Evolutionary conservation across 2,113 vertebrate genomes (phyloP), one percentile per base, ranked within the genome.

Genomic region (Brienomyrus brachyistius): DNA sequence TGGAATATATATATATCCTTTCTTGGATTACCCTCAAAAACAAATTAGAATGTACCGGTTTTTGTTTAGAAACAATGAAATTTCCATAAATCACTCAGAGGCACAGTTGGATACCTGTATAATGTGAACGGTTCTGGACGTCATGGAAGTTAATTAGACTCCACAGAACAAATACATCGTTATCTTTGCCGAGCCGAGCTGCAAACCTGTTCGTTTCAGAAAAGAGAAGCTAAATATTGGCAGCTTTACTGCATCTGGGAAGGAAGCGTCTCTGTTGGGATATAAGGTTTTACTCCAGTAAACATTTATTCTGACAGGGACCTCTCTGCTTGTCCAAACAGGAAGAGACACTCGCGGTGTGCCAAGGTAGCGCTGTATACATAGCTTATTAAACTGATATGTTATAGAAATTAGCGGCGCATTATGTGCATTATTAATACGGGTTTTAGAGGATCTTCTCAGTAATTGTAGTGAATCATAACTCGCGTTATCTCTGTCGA

Each of bases 351-450:
- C 85, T 56, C 50, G 50, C 89, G 31, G 51, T 23, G 89, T 89
- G 80, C 89, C 89, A 89, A 84, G 82, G 52, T 45, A 84, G 43
- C 74, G 23, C 23, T 89, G 52, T 2, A n/a, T 35, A 11, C 9
- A 84, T 31, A 84, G 54, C 52, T 59, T 48, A 83, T 84, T 31
- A 89, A 10, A 59, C 89, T 62, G 45, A 48, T 59, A 47, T 19
- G n/a, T 59, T 23, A 35, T 43, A 13, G 40, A 35, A 43, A 86
- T 56, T 52, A 87, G 90, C 21, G 50, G 40, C 47, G 92, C 93
- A 94, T 94, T 93, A 92, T 94, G 95, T 97, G 96, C 91, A 93
- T 94, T 94, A 93, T 94, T 96, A 96, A 95, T 96, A 95, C 95
- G 95, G 95, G 96, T 96, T 95, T 90, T 90, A 91, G 84, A 82